Evolutionary conservation across 2,888 invertebrate species (phyloP).

Genomic region (Acleris literana): DNA sequence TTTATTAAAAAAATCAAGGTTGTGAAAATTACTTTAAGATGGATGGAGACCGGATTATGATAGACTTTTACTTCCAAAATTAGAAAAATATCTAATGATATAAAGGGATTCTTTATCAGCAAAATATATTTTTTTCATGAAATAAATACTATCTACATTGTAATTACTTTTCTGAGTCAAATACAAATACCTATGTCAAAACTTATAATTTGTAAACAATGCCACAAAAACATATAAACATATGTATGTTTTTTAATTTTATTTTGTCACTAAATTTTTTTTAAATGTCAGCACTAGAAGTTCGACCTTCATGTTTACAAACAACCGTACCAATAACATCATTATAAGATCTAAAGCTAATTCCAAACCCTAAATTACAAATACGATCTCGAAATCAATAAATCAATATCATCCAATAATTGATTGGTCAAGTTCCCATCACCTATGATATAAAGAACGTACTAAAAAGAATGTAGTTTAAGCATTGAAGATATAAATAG

Average conservation of each 20-base stretch:
- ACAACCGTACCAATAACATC: not conserved
- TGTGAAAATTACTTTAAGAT: too few species aligned
- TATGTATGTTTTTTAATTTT: not conserved
- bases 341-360: constrained; percentile 2
- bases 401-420: constrained; percentile 40
- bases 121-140: too few species aligned
- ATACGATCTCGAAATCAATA: constrained; percentile 38
- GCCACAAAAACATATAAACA: not conserved
- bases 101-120: too few species aligned
- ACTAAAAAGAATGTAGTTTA: constrained; percentile 31
- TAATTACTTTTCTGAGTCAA: too few species aligned
- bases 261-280: not conserved
- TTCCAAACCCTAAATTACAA: constrained; percentile 19
- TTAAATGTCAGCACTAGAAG: not conserved
- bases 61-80: too few species aligned
- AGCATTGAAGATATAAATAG: constrained; percentile 26
- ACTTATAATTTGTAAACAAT: too few species aligned
- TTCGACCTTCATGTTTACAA: not conserved
- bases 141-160: too few species aligned
- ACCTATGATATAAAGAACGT: not conserved
- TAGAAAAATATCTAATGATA: too few species aligned
- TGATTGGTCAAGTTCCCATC: constrained; percentile 43
- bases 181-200: too few species aligned
- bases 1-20: too few species aligned
- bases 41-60: too few species aligned